Conservation (phyloP, 2,113 vertebrate genomes). For the Hymenochirus boettgeri region DNA sequence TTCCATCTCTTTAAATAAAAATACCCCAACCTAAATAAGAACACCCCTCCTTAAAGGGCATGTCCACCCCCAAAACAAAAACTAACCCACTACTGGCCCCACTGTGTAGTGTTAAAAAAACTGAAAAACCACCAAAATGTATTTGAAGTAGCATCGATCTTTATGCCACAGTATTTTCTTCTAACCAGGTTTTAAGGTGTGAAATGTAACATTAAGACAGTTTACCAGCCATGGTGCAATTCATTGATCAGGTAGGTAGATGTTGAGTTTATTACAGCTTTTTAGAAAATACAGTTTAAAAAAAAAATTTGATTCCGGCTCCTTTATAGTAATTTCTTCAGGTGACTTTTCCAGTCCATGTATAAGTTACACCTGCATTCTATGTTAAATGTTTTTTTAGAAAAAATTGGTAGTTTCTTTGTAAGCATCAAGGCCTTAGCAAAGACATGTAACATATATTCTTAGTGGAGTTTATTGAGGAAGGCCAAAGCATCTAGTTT, state of each 20-base stretch:
- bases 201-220: no score
- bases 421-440: background rate
- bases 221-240: background rate
- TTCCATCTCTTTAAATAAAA: no score
- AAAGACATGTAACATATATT: background rate
- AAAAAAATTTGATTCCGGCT: conserved; percentile 1
- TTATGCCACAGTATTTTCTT: background rate
- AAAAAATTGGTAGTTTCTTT: background rate
- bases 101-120: no score
- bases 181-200: background rate
- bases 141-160: background rate
- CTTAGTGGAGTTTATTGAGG: background rate
- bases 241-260: background rate
- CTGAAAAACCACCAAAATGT: no score
- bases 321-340: background rate
- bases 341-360: background rate
- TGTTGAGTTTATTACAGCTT: background rate
- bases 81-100: no score
- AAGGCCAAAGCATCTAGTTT: background rate
- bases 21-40: no score
- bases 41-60: no score
- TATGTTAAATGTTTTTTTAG: background rate
- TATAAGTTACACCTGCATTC: background rate
- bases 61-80: no score
- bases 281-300: background rate